Conservation (phyloP, 2,797 vertebrate genomes). For the Gouania willdenowi region DNA sequence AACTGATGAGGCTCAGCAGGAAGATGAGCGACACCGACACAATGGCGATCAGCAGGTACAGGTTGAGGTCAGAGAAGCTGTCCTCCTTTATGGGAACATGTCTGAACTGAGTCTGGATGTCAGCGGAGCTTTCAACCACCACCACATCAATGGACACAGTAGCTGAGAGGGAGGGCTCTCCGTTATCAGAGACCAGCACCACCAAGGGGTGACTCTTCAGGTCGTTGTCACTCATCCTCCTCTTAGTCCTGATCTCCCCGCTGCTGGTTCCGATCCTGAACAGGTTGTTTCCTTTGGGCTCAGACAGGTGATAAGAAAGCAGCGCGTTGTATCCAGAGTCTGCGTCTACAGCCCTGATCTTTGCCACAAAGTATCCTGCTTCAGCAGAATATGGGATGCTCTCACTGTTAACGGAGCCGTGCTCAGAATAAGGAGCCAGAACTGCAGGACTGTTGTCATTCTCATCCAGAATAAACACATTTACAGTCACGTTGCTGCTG, state of each 20-base stretch:
- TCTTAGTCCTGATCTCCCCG: conserved; percentile 53
- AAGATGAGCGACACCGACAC: conserved; percentile 55
- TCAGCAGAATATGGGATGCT: conserved; percentile 71
- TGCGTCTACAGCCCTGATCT: conserved; percentile 55
- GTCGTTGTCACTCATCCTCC: conserved; percentile 57
- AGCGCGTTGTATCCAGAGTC: conserved; percentile 68
- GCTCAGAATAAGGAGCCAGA: conserved; percentile 78
- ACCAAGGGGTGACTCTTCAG: conserved; percentile 54
- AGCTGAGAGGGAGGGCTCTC: conserved; percentile 76
- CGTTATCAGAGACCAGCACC: conserved; percentile 79
- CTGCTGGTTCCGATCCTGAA: conserved; percentile 53
- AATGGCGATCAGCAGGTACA: conserved; percentile 60
- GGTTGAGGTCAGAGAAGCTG: conserved; percentile 52
- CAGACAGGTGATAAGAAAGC: conserved; percentile 58
- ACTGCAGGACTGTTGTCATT: conserved; percentile 47
- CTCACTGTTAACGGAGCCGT: conserved; percentile 73
- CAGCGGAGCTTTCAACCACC: conserved; percentile 48
- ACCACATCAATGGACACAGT: conserved; percentile 76
- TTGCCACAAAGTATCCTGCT: conserved; percentile 53
- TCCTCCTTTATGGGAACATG: conserved; percentile 43
- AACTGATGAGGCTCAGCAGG: conserved; percentile 51
- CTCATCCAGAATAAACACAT: conserved; percentile 22
- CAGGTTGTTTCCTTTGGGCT: conserved; percentile 55
- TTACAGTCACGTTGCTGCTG: conserved; percentile 48
- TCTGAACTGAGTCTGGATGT: conserved; percentile 39